A percentile compares a stretch with the other conserved stretches of the same genome.
phyloP scores from a whole-genome alignment of 2,113 vertebrate species.

The Spheniscus mendiculus region DNA sequence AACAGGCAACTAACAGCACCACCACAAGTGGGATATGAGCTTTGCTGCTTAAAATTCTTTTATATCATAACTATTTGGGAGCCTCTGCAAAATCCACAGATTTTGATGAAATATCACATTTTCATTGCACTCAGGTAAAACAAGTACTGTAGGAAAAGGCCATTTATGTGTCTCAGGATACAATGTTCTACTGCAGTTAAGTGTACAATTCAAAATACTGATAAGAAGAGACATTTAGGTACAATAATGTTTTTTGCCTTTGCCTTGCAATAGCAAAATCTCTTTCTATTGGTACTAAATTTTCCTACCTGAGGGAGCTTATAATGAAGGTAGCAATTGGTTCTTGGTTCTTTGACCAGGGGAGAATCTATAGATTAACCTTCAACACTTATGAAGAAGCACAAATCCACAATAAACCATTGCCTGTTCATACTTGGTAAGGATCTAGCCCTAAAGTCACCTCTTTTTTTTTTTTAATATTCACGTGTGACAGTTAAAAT shows the following conservation, averaged over 20 bases:
- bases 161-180: not conserved
- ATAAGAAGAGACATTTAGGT: not conserved
- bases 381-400: not conserved
- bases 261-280: not conserved
- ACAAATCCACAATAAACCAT: not conserved
- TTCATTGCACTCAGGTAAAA: not conserved
- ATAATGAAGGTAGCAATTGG: not conserved
- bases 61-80: not conserved
- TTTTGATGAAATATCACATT: not conserved
- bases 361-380: not conserved
- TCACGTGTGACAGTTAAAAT: not conserved
- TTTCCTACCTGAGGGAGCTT: not conserved
- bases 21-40: not conserved
- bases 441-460: not conserved
- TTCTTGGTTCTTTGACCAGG: not conserved
- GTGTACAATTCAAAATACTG: not conserved
- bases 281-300: not conserved
- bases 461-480: not conserved
- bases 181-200: not conserved
- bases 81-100: not conserved
- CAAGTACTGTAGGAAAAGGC: not conserved
- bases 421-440: not conserved
- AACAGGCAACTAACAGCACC: not conserved
- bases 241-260: not conserved
- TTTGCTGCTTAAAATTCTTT: not conserved